Base-by-base conservation (phyloP, 2,113 vertebrate genomes). In the Fregata magnificens region DNA sequence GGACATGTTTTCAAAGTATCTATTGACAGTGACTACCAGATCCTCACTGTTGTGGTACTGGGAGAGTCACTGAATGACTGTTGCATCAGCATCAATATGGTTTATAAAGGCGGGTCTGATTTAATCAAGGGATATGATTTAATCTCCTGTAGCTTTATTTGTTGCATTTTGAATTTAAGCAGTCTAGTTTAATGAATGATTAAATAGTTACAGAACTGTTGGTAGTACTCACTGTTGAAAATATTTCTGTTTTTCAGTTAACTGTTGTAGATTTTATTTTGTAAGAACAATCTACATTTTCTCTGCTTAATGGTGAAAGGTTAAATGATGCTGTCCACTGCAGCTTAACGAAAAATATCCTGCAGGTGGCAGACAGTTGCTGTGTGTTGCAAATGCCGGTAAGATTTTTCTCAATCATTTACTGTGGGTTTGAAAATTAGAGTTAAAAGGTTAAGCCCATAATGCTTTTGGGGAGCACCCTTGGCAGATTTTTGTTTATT, bases 321-420 rank as follows among this genome's bases (percentile, higher is more conserved):
- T 31, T 69, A 36, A 78, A 29, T 25, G 44, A 17, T 53, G 29
- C n/a, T 82, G 65, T 42, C 40, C 25, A 32, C 9, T 0, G 0
- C 58, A 73, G 63, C 50, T 56, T 45, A 66, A 58, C 56, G 56
- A 72, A 81, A 71, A 78, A 17, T 29, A 81, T 13, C 92, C 94
- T 93, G 90, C 86, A 96, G 95, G 88, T 93, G 92, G 92, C 97
- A 94, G 88, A 18, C 72, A 58, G 52, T 44, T 67, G 32, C 86
- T 83, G 47, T 28, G 16, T 28, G 16, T 63, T 88, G 26, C 21
- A 25, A 79, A 7, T 11, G 13, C 73, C 79, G 29, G 32, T 47
- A 45, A 69, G 52, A 20, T 80, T 94, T 93, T 93, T 71, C 11
- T 19, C 4, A 2, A 15, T 74, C 16, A 3, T 4, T 31, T 69